Evolutionary conservation across 2,797 vertebrate genomes (phyloP), one percentile per base, ranked within the genome.

Genomic region (Poliocrania exsul): DNA sequence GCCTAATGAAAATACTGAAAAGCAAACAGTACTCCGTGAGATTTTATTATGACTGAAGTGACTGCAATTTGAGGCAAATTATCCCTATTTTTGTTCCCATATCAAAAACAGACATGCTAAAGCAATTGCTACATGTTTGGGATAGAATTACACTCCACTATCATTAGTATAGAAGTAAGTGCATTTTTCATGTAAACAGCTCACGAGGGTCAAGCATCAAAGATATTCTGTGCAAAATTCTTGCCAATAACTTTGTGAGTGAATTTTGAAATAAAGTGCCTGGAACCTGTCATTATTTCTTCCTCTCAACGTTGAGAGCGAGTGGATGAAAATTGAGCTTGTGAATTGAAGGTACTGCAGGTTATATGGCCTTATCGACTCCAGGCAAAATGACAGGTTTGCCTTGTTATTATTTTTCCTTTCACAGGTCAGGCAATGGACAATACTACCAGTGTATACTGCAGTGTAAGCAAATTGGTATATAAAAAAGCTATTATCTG

Each of bases 311-410:
- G 98, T 98, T 97, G 97, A 98, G 97, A 98, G 98, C 97, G 97
- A 99, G 98, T 99, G 98, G 98, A 98, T 98, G 98, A 99, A 99
- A 99, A 99, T 99, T 98, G 98, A 99, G 98, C 98, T 97, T 98
- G 98, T 98, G 98, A 99, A 99, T 99, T 99, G 98, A 98, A 99
- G 97, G 98, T 97, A 97, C 98, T 98, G 98, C 96, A 97, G 98
- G 98, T 99, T 99, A 98, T 98, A 98, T 97, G 98, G 98, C 98
- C 98, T 98, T 98, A 99, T 99, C 97, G 98, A 99, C 98, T 99
- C 95, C 81, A 96, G 97, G 97, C 98, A 98, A 98, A 99, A 98
- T 97, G 97, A 98, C 97, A 97, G 97, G 98, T 98, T 98, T 99
- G 98, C 98, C 98, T 98, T 98, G 97, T 99, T 98, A 98, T 99